Base-by-base conservation (phyloP, 2,888 invertebrate species). In the Pharmacophagus antenor region DNA sequence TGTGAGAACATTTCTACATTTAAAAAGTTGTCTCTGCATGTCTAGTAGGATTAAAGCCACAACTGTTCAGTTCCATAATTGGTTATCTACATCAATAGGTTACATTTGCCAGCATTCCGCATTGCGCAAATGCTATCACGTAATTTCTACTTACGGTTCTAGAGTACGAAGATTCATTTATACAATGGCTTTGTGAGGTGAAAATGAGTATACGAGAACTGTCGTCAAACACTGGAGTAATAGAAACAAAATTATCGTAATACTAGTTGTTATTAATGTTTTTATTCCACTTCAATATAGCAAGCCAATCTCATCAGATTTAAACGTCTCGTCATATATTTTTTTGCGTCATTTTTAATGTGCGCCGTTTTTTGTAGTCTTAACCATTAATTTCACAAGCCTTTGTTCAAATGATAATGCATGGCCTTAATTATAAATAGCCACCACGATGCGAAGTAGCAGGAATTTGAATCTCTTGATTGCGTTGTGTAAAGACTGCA, bases 341-440 rank as follows among this genome's bases (percentile, higher is more conserved):
- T 57, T 52, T 58, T 25, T n/a, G 37, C 21, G 51, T 10, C 2
- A n/a, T n/a, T n/a, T n/a, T n/a, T n/a, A n/a, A n/a, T n/a, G n/a
- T n/a, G n/a, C n/a, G n/a, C n/a, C n/a, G 37, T 37, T 37, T 37
- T 37, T 37, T n/a, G n/a, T 6, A 37, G 12, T 18, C 37, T 44
- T 44, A 49, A 42, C 27, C 44, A 50, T 52, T 50, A 44, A 51
- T 57, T 57, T 51, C 42, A 20, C 42, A 48, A 21, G 48, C 42
- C 37, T 58, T 49, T 53, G 53, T 48, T 42, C 49, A 27, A 31
- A 49, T 44, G 21, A 15, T 37, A 31, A 20, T 50, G 42, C 25
- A 27, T 20, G 50, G 42, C 42, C 31, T 59, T 59, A 60, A 60
- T 56, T 55, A 52, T 51, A 50, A 51, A 51, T 56, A 60, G n/a